Conservation (phyloP, 2,888 invertebrate genomes). For the Glaucopsyche alexis region DNA sequence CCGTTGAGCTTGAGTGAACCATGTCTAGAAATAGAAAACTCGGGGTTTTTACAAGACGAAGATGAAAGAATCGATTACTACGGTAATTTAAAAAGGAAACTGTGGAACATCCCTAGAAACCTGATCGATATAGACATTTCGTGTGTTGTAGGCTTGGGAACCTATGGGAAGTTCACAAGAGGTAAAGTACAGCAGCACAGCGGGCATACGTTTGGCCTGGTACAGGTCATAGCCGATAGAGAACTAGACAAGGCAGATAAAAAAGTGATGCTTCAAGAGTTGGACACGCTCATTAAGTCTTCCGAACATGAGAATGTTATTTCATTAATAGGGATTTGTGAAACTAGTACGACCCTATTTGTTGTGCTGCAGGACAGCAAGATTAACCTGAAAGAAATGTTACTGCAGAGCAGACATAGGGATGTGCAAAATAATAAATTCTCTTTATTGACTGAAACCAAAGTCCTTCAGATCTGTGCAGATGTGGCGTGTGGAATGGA, state of each 20-base stretch:
- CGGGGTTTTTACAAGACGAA: conserved; percentile 87
- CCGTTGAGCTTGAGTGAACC: conserved; percentile 89
- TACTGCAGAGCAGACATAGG: conserved; percentile 81
- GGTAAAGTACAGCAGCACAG: conserved; percentile 84
- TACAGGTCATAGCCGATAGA: conserved; percentile 84
- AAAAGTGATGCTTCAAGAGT: conserved; percentile 82
- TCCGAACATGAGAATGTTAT: conserved; percentile 86
- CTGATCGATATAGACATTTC: conserved; percentile 85
- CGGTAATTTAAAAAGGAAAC: conserved; percentile 85
- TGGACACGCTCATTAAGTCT: conserved; percentile 85
- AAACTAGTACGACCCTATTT: conserved; percentile 86
- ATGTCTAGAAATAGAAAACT: conserved; percentile 89
- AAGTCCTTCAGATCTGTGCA: conserved; percentile 82
- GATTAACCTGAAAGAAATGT: conserved; percentile 84
- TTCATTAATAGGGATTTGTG: conserved; percentile 88
- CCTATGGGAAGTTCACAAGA: conserved; percentile 88
- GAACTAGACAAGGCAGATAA: conserved; percentile 76
- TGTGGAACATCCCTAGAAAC: conserved; percentile 86
- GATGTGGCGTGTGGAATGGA: conserved; percentile 87
- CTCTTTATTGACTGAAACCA: conserved; percentile 81
- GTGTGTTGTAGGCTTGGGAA: conserved; percentile 85
- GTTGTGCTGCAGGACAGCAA: conserved; percentile 86
- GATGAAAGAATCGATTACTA: conserved; percentile 85
- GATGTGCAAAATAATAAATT: conserved; percentile 77
- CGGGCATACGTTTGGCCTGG: conserved; percentile 71